Conservation (phyloP, 2,797 vertebrate species). For the Pseudotriccus pelzelni region DNA sequence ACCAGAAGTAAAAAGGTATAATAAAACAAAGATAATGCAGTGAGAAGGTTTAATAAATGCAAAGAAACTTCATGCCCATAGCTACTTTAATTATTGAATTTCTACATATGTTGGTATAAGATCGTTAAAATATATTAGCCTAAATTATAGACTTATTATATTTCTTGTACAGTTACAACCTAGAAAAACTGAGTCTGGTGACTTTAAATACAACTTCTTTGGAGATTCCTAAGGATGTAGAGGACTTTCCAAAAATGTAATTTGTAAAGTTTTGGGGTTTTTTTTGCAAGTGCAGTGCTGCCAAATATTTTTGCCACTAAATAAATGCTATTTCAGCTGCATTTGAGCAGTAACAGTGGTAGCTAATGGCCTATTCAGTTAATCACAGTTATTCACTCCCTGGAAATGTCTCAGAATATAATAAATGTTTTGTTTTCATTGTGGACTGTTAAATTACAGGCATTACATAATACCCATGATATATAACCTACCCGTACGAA, state of each 20-base stretch:
- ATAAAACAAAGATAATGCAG: not conserved
- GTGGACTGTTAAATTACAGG: conserved; percentile 4
- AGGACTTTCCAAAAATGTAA: conserved; percentile 19
- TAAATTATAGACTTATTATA: not conserved
- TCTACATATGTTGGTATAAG: not conserved
- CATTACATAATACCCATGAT: conserved; percentile 15
- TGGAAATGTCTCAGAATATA: conserved; percentile 25
- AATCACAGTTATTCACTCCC: not conserved
- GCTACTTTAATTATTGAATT: not conserved
- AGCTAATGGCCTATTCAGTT: not conserved
- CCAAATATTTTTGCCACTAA: conserved; percentile 5
- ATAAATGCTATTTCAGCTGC: conserved; percentile 20
- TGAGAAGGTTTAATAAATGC: not conserved
- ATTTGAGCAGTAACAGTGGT: not conserved
- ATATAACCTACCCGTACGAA: not conserved
- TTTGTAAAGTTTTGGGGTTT: not conserved
- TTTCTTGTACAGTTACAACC: not conserved
- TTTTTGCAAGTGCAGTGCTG: not conserved
- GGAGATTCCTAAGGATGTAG: not conserved
- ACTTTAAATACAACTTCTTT: conserved; percentile 42
- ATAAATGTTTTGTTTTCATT: conserved; percentile 22
- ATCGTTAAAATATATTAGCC: not conserved
- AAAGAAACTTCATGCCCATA: not conserved
- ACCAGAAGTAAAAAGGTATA: not conserved
- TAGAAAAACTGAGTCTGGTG: not conserved